A percentile compares a stretch with the other conserved stretches of the same genome.
Conservation (phyloP, 2,113 vertebrate genomes). For the Odobenus rosmarus region DNA sequence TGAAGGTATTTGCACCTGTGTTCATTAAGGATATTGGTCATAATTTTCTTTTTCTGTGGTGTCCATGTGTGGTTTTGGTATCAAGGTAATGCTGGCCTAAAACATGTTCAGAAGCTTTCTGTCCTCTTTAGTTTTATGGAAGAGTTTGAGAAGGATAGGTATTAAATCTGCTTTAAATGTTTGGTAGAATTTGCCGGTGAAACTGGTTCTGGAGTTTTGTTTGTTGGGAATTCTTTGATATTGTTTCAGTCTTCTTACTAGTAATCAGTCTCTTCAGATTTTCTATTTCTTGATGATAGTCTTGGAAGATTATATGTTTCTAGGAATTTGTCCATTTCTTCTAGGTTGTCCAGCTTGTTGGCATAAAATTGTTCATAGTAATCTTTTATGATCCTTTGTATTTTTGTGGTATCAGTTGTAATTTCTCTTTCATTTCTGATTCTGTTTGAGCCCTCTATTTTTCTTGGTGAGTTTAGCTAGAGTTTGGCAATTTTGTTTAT, state of each 20-base stretch:
- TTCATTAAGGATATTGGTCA: neutral
- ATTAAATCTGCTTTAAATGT: neutral
- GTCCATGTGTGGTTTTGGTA: neutral
- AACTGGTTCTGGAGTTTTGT: neutral
- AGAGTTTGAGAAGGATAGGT: neutral
- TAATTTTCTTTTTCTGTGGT: neutral
- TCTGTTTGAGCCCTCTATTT: neutral
- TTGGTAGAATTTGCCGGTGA: neutral
- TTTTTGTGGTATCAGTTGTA: neutral
- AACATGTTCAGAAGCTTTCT: neutral
- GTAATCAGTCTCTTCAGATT: neutral
- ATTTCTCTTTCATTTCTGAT: neutral
- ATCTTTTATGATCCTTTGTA: neutral
- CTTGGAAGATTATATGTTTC: neutral
- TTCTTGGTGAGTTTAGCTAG: neutral
- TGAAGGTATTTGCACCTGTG: neutral
- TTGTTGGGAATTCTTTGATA: neutral
- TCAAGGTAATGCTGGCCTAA: neutral
- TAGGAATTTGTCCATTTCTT: neutral
- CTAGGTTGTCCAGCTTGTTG: neutral
- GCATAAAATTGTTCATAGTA: neutral
- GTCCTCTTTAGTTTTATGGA: neutral
- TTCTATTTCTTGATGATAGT: neutral
- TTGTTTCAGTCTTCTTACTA: neutral
- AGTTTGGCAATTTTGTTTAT: neutral